Evolutionary conservation across 2,888 invertebrate species (phyloP).

Genomic region (Scrobipalpa atriplicella): DNA sequence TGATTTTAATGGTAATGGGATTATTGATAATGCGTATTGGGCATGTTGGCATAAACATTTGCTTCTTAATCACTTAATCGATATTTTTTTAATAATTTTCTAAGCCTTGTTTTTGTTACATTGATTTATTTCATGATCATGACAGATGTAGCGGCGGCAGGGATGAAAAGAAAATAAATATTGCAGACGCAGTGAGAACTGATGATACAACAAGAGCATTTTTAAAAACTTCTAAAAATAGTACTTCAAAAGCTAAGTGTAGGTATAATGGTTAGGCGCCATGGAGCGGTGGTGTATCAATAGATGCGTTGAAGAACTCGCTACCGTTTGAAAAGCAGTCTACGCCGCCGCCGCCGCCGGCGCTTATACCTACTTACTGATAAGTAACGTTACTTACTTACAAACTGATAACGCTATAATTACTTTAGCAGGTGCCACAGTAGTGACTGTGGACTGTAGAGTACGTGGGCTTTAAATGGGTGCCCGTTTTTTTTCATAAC

Average conservation of each 20-base stretch:
- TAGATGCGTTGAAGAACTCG: conserved; percentile 1
- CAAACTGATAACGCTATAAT: conserved; percentile 4
- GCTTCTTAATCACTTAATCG: neutral
- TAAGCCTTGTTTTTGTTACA: neutral
- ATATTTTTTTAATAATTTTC: neutral
- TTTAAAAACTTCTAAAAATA: neutral
- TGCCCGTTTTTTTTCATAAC: too few relatives aligned
- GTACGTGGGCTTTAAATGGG: neutral
- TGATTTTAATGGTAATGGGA: conserved; percentile 42
- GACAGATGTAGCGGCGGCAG: too few relatives aligned
- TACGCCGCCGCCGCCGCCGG: neutral
- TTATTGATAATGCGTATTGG: neutral
- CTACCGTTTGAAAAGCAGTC: neutral
- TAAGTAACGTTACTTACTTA: conserved; percentile 6
- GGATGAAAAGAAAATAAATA: neutral
- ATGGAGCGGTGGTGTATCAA: neutral
- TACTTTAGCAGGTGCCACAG: conserved; percentile 11
- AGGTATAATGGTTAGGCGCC: neutral
- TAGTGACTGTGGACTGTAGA: neutral
- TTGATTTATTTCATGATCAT: neutral
- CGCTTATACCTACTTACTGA: neutral
- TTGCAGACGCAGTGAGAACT: neutral
- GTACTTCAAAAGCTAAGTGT: conserved; percentile 12
- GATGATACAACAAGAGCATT: neutral
- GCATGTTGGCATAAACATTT: too few relatives aligned